Evolutionary conservation across 2,113 vertebrate species (phyloP), one percentile per base, ranked within the genome.

Genomic region (Castor canadensis): DNA sequence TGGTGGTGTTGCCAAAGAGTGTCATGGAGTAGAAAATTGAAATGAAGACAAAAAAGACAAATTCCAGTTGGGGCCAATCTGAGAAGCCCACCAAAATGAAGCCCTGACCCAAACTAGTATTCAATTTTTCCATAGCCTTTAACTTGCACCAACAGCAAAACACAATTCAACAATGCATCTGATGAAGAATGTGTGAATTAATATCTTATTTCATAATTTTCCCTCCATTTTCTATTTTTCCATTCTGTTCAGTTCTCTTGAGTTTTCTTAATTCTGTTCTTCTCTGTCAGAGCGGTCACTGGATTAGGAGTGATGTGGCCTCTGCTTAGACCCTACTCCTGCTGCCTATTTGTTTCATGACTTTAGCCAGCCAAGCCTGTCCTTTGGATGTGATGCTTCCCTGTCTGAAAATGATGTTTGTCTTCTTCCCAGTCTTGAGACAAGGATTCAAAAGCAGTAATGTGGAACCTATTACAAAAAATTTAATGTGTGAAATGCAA

Each of bases 71-170:
- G 56, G 87, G 85, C 54, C 73, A 90, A 40, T 87, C 83, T 58
- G 93, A 93, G 71, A 96, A 97, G 2, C 87, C 96, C 52, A 93
- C 32, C 64, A 97, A 87, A 80, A 96, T 24, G 35, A 97, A 97
- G 16, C 35, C 54, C 0, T 76, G 56, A 38, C 54, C 38, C 10
- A 73, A 77, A 80, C 87, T 97, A 7, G 28, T 66, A 13, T 93
- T 95, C n/a, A 72, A 60, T 20, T 26, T 60, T 64, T 32, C 79
- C 82, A 87, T 93, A 35, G 7, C 28, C 64, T 91, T 79, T 73
- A 1, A 9, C 17, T 12, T 84, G 64, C 4, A 69, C 47, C 43
- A 52, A 45, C 11, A 52, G 30, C 45, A 10, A 11, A 66, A 28
- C 45, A 15, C 20, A 38, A 52, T 32, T 66, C 30, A 82, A 60